Conservation (phyloP, 2,113 vertebrate genomes). For the Coturnix japonica region DNA sequence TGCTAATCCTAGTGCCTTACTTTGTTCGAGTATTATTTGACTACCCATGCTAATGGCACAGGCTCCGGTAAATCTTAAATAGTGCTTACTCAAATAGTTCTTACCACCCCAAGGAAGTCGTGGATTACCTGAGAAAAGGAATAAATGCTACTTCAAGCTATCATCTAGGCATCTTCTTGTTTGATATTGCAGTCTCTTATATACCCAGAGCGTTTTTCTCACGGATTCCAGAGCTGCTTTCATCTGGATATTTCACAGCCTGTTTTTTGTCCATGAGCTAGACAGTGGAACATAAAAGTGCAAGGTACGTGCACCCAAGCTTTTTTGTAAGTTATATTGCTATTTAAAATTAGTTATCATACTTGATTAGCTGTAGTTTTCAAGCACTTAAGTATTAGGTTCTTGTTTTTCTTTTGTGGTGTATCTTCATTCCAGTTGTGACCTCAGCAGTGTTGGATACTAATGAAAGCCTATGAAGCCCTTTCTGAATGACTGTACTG, state of each 20-base stretch:
- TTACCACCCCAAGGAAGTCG: not conserved
- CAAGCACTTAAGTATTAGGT: not conserved
- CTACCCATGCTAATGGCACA: rapidly evolving
- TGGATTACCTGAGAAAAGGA: not conserved
- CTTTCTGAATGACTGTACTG: not conserved
- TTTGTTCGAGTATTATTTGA: not conserved
- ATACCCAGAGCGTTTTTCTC: not conserved
- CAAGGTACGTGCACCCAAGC: not conserved
- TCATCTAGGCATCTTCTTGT: not conserved
- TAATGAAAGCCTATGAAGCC: not conserved
- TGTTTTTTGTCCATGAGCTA: conserved; percentile 17
- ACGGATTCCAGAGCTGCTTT: conserved; percentile 1
- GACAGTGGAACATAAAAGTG: not conserved
- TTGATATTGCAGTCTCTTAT: not conserved
- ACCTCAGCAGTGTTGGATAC: not conserved
- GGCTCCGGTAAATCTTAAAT: not conserved
- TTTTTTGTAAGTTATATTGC: not conserved
- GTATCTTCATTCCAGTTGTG: not conserved
- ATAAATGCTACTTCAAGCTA: not conserved
- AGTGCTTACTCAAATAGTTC: not conserved
- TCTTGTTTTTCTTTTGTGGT: not conserved
- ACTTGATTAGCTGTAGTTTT: not conserved
- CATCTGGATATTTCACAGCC: not conserved
- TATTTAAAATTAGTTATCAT: not conserved
- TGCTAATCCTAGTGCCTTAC: not conserved